Conservation (phyloP, 2,888 invertebrate species). For the Melanostoma scalare region DNA sequence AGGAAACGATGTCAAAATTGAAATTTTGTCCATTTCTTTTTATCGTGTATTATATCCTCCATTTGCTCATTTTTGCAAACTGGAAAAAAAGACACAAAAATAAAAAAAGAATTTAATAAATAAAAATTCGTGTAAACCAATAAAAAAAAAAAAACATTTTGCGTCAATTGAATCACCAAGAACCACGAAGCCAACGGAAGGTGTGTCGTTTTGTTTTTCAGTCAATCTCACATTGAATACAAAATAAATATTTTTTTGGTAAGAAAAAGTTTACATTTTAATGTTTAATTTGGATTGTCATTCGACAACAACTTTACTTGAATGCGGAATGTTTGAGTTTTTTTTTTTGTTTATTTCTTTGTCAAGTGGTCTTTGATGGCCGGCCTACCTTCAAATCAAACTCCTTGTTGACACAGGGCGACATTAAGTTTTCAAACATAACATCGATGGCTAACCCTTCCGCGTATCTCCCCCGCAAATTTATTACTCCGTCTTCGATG, state of each 20-base stretch:
- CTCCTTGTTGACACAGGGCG: constrained; percentile 45
- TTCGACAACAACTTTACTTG: constrained; percentile 39
- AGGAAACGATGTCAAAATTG: constrained; percentile 65
- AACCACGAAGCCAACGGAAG: constrained; percentile 41
- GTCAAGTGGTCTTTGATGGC: constrained; percentile 31
- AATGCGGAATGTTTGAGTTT: constrained; percentile 28
- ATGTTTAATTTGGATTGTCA: constrained; percentile 41
- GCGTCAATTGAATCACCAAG: constrained; percentile 60
- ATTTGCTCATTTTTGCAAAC: constrained; percentile 21
- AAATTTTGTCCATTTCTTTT: constrained; percentile 25
- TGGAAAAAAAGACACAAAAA: constrained; percentile 2
- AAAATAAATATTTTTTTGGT: constrained; percentile 38
- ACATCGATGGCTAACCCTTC: not conserved
- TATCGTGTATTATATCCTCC: constrained; percentile 17
- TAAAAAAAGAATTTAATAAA: constrained; percentile 47
- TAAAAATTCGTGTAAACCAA: constrained; percentile 66
- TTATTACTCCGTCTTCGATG: constrained; percentile 39
- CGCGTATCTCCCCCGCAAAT: constrained; percentile 38
- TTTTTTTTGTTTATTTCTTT: constrained; percentile 24
- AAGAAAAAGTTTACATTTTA: constrained; percentile 36
- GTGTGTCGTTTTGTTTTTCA: constrained; percentile 58
- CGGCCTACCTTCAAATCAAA: constrained; percentile 18
- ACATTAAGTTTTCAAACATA: constrained; percentile 3
- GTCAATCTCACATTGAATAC: constrained; percentile 46
- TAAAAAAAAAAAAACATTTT: constrained; percentile 51